Evolutionary conservation across 2,113 vertebrate species (phyloP).

Genomic region (Hepsetus odoe): DNA sequence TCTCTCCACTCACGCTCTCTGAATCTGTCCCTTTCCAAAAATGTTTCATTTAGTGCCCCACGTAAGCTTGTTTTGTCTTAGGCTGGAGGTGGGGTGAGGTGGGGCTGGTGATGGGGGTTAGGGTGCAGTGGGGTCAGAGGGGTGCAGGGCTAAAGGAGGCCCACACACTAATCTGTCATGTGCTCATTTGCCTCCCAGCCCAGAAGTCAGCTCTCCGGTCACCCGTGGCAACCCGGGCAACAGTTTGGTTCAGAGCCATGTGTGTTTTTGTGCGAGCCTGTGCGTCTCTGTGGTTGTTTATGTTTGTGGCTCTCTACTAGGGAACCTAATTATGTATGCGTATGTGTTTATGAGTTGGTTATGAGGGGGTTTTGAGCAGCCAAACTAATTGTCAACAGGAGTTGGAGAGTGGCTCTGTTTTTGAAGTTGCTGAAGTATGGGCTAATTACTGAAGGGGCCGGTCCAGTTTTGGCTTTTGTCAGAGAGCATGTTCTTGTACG

Average conservation of each 20-base stretch:
- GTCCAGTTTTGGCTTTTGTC: constrained; percentile 76
- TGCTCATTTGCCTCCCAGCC: constrained; percentile 82
- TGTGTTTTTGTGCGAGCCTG: constrained; percentile 40
- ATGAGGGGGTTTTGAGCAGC: constrained; percentile 62
- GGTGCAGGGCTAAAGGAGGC: constrained; percentile 82
- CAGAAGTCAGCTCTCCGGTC: constrained; percentile 79
- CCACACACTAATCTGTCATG: constrained; percentile 87
- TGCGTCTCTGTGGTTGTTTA: constrained; percentile 38
- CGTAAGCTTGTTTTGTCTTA: constrained; percentile 49
- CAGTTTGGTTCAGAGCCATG: constrained; percentile 76
- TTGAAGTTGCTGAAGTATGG: constrained; percentile 70
- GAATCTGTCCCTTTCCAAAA: background rate
- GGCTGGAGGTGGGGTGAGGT: constrained; percentile 37
- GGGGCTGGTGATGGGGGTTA: constrained; percentile 36
- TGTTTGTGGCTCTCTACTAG: constrained; percentile 48
- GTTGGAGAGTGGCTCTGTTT: constrained; percentile 57
- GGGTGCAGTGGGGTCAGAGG: constrained; percentile 78
- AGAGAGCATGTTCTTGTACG: constrained; percentile 74
- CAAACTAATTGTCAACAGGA: constrained; percentile 65
- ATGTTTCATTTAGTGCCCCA: constrained; percentile 40
- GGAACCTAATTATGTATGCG: constrained; percentile 66
- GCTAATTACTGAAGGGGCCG: constrained; percentile 76
- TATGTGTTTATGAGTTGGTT: constrained; percentile 68
- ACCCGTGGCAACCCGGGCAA: constrained; percentile 79
- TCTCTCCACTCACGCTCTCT: background rate